Conservation (phyloP, 2,113 vertebrate genomes). For the Helogale parvula region DNA sequence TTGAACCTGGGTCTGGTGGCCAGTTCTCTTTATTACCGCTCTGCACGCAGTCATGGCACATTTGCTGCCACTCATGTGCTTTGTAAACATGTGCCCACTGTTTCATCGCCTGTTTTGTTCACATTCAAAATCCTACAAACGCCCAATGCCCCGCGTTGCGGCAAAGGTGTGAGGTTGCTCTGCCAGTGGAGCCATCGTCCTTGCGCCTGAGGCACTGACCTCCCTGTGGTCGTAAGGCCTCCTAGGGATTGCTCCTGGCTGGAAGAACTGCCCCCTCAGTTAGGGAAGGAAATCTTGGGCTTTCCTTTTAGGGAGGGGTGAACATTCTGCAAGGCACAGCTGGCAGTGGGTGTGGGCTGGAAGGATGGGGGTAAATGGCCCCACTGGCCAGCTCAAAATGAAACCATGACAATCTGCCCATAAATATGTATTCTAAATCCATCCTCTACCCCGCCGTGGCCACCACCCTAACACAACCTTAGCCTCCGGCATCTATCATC, state of each 20-base stretch:
- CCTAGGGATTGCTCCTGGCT: neutral
- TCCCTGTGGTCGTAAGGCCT: neutral
- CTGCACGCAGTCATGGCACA: accelerated
- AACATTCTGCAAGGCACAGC: accelerated
- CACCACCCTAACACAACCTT: neutral
- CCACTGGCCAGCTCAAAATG: neutral
- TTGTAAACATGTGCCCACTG: neutral
- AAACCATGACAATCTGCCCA: neutral
- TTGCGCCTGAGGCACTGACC: accelerated
- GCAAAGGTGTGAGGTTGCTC: neutral
- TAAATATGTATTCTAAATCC: neutral
- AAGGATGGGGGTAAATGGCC: neutral
- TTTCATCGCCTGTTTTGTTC: neutral
- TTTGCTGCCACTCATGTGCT: accelerated
- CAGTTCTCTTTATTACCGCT: neutral
- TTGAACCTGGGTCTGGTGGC: neutral
- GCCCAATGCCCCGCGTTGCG: accelerated
- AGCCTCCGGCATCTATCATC: neutral
- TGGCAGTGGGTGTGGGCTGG: accelerated
- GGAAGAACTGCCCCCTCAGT: neutral
- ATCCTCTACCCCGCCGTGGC: neutral
- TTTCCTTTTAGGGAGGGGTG: neutral
- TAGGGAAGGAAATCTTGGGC: too few species aligned
- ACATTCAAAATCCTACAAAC: neutral
- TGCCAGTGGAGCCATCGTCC: accelerated